Conservation (phyloP, 2,113 vertebrate genomes). For the Glareola pratincola region DNA sequence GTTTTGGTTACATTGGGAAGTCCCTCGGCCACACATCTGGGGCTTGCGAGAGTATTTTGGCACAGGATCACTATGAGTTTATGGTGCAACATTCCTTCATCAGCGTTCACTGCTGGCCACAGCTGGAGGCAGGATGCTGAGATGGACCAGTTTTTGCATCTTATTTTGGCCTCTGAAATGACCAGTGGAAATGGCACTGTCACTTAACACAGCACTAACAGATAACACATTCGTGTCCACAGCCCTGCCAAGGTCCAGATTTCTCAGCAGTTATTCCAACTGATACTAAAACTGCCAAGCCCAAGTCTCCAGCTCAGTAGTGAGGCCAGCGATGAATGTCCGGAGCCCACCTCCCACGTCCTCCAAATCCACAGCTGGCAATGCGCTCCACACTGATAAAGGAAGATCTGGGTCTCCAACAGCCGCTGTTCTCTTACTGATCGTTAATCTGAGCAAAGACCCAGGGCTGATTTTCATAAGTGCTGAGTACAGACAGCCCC, state of each 20-base stretch:
- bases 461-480: slow-evolving; percentile 52
- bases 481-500: slow-evolving; percentile 47
- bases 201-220: not conserved
- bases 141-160: not conserved
- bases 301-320: not conserved
- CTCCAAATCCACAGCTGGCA: not conserved
- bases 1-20: not conserved
- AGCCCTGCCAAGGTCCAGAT: not conserved
- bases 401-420: slow-evolving; percentile 5
- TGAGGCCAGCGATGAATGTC: not conserved
- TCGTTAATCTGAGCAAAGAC: not conserved
- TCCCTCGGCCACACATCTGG: not conserved
- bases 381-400: not conserved
- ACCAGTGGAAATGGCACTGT: not conserved
- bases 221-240: not conserved
- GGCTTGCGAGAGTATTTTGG: not conserved
- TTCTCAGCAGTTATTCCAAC: not conserved
- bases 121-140: not conserved
- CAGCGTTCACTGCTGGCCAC: not conserved
- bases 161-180: not conserved
- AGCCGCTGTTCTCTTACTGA: not conserved
- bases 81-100: not conserved
- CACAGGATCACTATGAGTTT: not conserved
- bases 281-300: not conserved
- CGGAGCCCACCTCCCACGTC: accelerated